These are phyloP conservation scores for Acipenser transmontanus DNA, from an alignment of 2,797 vertebrate genomes.

Conservation along the genomic window DNA sequence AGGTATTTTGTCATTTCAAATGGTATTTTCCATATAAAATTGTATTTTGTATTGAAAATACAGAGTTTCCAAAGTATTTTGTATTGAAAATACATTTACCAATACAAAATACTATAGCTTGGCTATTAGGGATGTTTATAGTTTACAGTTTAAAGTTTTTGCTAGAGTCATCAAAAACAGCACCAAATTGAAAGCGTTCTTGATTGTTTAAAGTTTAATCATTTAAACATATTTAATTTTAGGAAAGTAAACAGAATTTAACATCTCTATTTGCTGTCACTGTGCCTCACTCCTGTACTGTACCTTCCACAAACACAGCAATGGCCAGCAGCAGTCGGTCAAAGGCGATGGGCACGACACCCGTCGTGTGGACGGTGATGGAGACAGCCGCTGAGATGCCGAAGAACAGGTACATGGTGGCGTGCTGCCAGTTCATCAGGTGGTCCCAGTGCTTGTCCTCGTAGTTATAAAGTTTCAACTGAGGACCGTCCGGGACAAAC, in stretches of 20 bases:
- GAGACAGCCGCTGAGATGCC: conserved; percentile 66
- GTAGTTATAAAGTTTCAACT: conserved; percentile 67
- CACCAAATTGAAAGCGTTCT: not conserved
- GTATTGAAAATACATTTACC: too few relatives aligned
- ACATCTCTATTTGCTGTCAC: too few relatives aligned
- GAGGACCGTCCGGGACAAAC: conserved; percentile 72
- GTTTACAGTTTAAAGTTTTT: too few relatives aligned
- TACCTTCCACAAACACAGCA: conserved; percentile 86
- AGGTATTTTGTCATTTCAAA: too few relatives aligned
- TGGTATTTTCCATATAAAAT: too few relatives aligned
- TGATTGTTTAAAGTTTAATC: not conserved
- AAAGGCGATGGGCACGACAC: conserved; percentile 60
- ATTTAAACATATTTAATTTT: too few relatives aligned
- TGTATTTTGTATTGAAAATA: too few relatives aligned
- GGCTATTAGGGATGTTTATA: too few relatives aligned
- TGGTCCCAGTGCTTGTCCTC: conserved; percentile 72
- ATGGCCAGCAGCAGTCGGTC: conserved; percentile 76
- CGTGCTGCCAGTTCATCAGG: conserved; percentile 86
- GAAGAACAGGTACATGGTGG: conserved; percentile 91
- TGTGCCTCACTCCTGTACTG: conserved; percentile 8
- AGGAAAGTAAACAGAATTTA: too few relatives aligned
- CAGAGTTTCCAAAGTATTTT: too few relatives aligned
- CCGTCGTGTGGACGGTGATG: conserved; percentile 68
- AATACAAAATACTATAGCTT: too few relatives aligned
- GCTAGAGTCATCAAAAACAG: not conserved